Percentiles rank a stretch among this genome's conserved stretches.
These are phyloP conservation scores for Apteryx mantelli DNA, from an alignment of 2,113 vertebrate species.

Conservation along the genomic window DNA sequence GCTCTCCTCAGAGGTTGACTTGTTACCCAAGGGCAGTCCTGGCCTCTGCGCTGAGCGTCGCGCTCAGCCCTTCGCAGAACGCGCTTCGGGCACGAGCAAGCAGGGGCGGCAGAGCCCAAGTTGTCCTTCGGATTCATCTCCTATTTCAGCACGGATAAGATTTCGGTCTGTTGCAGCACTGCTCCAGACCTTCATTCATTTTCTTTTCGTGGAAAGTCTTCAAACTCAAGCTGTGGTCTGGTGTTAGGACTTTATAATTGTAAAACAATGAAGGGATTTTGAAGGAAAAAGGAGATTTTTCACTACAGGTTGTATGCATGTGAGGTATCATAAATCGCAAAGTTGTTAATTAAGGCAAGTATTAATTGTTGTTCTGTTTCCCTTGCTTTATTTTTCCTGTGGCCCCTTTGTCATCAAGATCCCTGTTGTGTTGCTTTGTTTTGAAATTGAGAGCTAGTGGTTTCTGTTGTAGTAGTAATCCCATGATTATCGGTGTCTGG, in stretches of 20 bases:
- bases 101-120: background rate
- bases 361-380: background rate
- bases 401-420: background rate
- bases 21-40: background rate
- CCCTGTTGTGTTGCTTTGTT: slow-evolving; percentile 26
- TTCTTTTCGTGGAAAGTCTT: background rate
- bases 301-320: background rate
- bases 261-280: background rate
- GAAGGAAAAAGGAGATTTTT: background rate
- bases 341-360: background rate
- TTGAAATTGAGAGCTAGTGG: slow-evolving; percentile 55
- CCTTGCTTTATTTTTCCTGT: background rate
- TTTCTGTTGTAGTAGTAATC: slow-evolving; percentile 61
- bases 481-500: slow-evolving; percentile 59
- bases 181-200: background rate
- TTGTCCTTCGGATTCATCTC: background rate
- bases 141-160: background rate
- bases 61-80: background rate
- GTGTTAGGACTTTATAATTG: background rate
- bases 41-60: background rate
- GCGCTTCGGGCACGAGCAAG: background rate
- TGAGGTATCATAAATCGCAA: background rate
- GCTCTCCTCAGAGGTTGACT: background rate
- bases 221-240: background rate
- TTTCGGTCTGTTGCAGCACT: background rate